These are phyloP conservation scores for Drosophila athabasca DNA, from an alignment of 1,140 invertebrate species.

Conservation along the genomic window DNA sequence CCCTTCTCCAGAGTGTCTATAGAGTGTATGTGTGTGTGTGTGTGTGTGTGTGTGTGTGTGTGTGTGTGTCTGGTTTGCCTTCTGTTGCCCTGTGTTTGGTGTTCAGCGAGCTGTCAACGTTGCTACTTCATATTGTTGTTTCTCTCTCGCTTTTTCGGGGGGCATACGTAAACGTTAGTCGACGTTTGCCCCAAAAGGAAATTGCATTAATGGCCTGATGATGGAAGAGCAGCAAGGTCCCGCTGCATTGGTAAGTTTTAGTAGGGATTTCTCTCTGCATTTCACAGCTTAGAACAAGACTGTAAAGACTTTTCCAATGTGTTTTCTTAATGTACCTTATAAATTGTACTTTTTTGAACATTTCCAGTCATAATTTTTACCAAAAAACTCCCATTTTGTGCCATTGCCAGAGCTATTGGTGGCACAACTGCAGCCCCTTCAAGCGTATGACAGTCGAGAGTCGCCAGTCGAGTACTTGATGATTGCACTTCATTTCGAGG, in stretches of 20 bases:
- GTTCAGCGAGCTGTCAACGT: slow-evolving; percentile 65
- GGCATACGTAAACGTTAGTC: too few species aligned
- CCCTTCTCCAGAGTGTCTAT: slow-evolving; percentile 4
- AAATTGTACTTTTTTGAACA: too few species aligned
- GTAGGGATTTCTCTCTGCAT: too few species aligned
- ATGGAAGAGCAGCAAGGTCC: slow-evolving; percentile 4
- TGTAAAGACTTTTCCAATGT: too few species aligned
- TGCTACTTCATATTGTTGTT: slow-evolving; percentile 47
- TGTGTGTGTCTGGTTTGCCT: slow-evolving; percentile 12
- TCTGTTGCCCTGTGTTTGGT: slow-evolving; percentile 26
- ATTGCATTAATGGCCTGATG: slow-evolving; percentile 23
- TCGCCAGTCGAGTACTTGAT: slow-evolving; percentile 16
- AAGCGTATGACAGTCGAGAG: slow-evolving; percentile 10
- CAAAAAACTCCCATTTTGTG: neutral
- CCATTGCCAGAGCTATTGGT: neutral
- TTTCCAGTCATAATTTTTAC: too few species aligned
- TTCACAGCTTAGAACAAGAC: too few species aligned
- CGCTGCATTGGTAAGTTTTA: too few species aligned
- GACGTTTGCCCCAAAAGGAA: slow-evolving; percentile 14
- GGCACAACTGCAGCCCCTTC: neutral
- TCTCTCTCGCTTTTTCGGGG: slow-evolving; percentile 2
- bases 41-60: slow-evolving; percentile 3
- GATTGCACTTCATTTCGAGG: slow-evolving; percentile 14
- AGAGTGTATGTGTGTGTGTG: slow-evolving; percentile 1
- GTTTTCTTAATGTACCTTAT: too few species aligned